Evolutionary conservation across 37 sponge, comb jelly and placozoan species (phyloP).

Genomic region (Aplysina aerophoba): DNA sequence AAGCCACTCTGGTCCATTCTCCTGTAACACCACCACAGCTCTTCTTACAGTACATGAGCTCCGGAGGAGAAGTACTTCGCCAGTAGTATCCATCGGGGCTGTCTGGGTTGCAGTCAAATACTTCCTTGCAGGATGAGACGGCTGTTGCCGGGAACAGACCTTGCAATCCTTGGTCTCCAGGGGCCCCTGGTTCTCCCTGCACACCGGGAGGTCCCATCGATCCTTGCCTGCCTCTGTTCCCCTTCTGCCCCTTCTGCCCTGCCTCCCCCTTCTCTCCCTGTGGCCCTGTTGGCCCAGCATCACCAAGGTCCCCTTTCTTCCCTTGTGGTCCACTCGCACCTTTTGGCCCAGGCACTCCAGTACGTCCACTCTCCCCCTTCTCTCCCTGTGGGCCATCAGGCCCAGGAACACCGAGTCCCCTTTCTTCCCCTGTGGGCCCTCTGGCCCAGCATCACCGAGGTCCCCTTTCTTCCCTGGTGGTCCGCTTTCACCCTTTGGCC

Average conservation of each 20-base stretch:
- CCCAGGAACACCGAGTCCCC: constrained; percentile 1
- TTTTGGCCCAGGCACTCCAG: background rate
- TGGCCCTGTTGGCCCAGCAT: background rate
- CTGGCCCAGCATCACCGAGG: background rate
- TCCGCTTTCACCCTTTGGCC: background rate
- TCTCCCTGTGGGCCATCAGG: constrained; percentile 12
- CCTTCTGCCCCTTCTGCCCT: too few relatives aligned
- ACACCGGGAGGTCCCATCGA: too few relatives aligned
- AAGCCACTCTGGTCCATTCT: constrained; percentile 15
- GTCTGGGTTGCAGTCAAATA: too few relatives aligned
- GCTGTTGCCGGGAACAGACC: too few relatives aligned
- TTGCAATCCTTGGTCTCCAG: too few relatives aligned
- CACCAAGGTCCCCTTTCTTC: background rate
- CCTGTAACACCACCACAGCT: background rate
- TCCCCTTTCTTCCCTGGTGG: background rate
- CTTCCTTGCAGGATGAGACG: too few relatives aligned
- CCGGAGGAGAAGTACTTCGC: too few relatives aligned
- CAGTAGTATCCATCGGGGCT: too few relatives aligned
- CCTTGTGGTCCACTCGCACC: background rate
- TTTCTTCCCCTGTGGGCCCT: background rate
- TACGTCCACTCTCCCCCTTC: background rate
- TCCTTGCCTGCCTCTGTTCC: too few relatives aligned
- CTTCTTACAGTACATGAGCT: too few relatives aligned
- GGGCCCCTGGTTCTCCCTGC: too few relatives aligned
- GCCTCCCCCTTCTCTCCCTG: background rate